Evolutionary conservation across 2,888 invertebrate genomes (phyloP), one percentile per base, ranked within the genome.

Genomic region (Eupithecia pulchellata): DNA sequence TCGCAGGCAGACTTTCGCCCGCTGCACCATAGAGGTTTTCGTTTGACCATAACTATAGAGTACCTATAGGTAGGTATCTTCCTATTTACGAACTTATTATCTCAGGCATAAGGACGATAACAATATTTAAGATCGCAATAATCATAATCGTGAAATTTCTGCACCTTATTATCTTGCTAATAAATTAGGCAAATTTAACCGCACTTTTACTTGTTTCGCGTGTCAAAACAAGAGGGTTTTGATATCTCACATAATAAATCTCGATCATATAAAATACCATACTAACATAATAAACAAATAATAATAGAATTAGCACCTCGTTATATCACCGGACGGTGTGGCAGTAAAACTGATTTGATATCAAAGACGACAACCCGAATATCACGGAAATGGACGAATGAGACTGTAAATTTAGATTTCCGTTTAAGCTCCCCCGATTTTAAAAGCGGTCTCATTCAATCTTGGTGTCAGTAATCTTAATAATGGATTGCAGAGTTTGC

Each of bases 401-500:
- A 68, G 68, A 75, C 71, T 75, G 65, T 70, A 69, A 77, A 78
- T 75, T 75, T 77, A 75, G 70, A 74, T 72, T 77, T 78, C 71
- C 79, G 78, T 66, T 73, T 72, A 64, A 30, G 65, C 60, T 66
- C 74, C 71, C 60, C 69, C 64, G 63, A 63, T 77, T 79, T 81
- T 66, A 60, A 58, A 57, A 29, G 17, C 57, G 29, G 27, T 57
- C 57, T 8, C 17, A 29, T 29, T 29, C 17, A 57, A 57, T 29
- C 29, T 57, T 52, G 25, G 13, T 52, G 25, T 52, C 52, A 20
- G 47, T 20, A 20, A 20, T 47, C 25, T 4, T 25, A 25, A 4
- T 25, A 52, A 52, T 25, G 25, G 52, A 25, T 52, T 52, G 25
- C 52, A 52, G 52, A 52, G 20, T 52, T 52, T 25, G 25, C 25